phyloP scores from a whole-genome alignment of 1,140 invertebrate species.

The Phymorhynchus buccinoides region DNA sequence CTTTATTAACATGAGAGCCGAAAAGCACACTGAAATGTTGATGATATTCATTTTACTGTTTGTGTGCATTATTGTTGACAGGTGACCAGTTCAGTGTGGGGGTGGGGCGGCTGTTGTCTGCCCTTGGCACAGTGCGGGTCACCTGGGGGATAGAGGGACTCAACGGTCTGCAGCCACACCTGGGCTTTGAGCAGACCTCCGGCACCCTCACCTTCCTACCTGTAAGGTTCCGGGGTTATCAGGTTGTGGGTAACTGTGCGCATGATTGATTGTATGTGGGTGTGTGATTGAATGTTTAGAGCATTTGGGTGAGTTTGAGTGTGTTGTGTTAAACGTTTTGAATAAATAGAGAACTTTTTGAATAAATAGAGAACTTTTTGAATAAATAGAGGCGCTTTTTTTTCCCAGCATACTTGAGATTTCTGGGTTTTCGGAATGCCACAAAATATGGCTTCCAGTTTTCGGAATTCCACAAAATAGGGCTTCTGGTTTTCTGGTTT shows the following conservation, averaged over 20 bases:
- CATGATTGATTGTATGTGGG: neutral
- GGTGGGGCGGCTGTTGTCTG: constrained; percentile 56
- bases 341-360: too few relatives aligned
- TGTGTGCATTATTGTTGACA: constrained; percentile 27
- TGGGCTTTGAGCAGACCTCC: constrained; percentile 49
- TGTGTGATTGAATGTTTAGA: constrained; percentile 2
- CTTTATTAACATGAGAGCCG: neutral
- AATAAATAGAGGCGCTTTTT: too few relatives aligned
- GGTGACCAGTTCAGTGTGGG: constrained; percentile 55
- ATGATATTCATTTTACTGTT: neutral
- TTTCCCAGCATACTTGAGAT: too few relatives aligned
- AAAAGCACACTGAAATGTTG: neutral
- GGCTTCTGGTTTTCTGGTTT: too few relatives aligned
- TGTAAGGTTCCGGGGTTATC: constrained; percentile 48
- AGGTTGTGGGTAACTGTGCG: neutral
- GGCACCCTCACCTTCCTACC: constrained; percentile 61
- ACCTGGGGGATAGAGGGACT: constrained; percentile 62
- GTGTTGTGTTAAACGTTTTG: neutral
- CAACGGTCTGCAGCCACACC: constrained; percentile 51
- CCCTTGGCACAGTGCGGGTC: constrained; percentile 60
- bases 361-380: too few relatives aligned
- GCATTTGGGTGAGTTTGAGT: neutral
- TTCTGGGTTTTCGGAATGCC: too few relatives aligned
- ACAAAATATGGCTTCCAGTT: too few relatives aligned
- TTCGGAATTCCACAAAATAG: too few relatives aligned